Evolutionary conservation across 2,113 vertebrate species (phyloP), one percentile per base, ranked within the genome.

Genomic region (Otis tarda): DNA sequence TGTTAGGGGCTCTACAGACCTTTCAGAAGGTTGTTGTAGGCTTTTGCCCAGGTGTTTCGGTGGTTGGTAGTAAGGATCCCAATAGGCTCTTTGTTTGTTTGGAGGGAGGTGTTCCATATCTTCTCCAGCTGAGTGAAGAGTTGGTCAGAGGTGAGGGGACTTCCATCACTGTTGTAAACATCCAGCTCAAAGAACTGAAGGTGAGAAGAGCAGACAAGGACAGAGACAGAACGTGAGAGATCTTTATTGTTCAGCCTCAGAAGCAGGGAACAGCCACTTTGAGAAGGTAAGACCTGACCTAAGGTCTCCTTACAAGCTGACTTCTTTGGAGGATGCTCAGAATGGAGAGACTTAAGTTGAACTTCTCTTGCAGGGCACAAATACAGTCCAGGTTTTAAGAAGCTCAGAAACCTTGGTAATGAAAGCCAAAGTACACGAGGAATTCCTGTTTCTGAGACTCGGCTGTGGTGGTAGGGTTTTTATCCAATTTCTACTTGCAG

Each of bases 91-190:
- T 99, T 99, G 97, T 99, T 99, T 49, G 99, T 98, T 96, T 99
- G 99, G 79, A 99, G 97, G 8, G 99, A 99, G 0, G 99, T 99
- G 93, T 99, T 99, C 99, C 99, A 99, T 95, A 99, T 99, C 98
- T 99, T 99, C 95, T 99, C 99, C 95, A 99, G 95, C 97, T 99
- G 99, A 95, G 97, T 97, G 69, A 99, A 99, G 64, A 99, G 97
- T 98, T 99, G 99, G 90, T 99, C 99, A 0, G 98, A 95, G 1
- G 99, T 99, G 69, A 99, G 98, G 3, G 98, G 98, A 4, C 98
- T 98, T 35, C 99, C 98, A 2, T 99, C 98, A 6, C 98, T 99
- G 98, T 99, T 98, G 97, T 99, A 99, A 77, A 99, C 99, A 14
- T 99, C 99, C 97, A 99, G 91, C 85, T 99, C 98, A 61, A 99